These are phyloP conservation scores for Motacilla alba DNA, from an alignment of 2,113 vertebrate species.

Conservation along the genomic window DNA sequence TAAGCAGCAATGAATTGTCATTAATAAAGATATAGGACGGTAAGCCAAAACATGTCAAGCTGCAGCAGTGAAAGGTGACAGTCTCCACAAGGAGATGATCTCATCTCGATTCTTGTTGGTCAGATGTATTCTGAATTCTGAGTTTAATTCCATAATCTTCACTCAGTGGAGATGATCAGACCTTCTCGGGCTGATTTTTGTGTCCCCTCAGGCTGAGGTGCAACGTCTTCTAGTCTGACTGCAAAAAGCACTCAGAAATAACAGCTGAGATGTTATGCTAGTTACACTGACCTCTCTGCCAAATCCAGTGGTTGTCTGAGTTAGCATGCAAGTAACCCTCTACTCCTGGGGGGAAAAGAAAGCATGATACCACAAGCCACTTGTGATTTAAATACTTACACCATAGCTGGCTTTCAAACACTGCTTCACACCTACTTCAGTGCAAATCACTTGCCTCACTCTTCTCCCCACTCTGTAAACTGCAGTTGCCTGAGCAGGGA, in stretches of 20 bases:
- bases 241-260: not conserved
- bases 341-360: not conserved
- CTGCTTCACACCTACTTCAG: not conserved
- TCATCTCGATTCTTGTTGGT: not conserved
- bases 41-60: not conserved
- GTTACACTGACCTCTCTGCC: not conserved
- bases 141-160: not conserved
- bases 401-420: not conserved
- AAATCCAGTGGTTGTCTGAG: not conserved
- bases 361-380: not conserved
- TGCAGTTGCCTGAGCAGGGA: not conserved
- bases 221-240: not conserved
- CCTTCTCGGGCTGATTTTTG: not conserved
- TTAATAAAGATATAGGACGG: not conserved
- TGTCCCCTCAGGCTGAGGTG: not conserved
- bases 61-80: not conserved
- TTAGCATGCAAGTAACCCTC: not conserved
- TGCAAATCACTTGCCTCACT: not conserved
- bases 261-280: not conserved
- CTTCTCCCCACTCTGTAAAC: rapidly evolving
- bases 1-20: not conserved
- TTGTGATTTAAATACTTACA: not conserved
- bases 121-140: not conserved
- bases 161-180: not conserved
- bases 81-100: not conserved